phyloP scores from a whole-genome alignment of 1,140 invertebrate genomes.

The Homarus americanus region DNA sequence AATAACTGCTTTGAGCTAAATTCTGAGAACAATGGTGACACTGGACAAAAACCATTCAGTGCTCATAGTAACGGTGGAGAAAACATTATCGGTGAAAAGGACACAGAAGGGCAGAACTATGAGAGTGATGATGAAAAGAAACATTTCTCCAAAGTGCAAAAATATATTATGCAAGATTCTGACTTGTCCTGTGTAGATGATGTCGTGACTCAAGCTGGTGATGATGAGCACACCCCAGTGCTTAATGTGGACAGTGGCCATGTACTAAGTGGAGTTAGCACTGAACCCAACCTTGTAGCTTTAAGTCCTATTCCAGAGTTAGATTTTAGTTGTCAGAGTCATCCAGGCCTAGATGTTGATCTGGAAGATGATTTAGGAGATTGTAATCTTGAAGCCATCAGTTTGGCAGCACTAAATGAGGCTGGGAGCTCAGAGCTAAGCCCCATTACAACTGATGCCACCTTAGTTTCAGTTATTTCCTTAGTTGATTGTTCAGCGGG shows the following conservation, averaged over 20 bases:
- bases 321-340: background rate
- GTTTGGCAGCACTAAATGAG: constrained; percentile 47
- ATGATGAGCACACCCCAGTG: background rate
- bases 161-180: background rate
- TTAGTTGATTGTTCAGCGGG: constrained; percentile 16
- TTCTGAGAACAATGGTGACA: background rate
- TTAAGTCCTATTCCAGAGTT: background rate
- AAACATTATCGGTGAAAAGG: background rate
- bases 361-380: constrained; percentile 40
- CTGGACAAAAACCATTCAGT: background rate
- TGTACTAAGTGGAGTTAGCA: constrained; percentile 55
- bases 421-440: constrained; percentile 64
- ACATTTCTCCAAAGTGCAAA: background rate
- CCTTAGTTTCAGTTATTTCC: background rate
- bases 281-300: constrained; percentile 50
- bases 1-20: background rate
- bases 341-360: constrained; percentile 11
- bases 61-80: background rate
- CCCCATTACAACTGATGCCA: constrained; percentile 28
- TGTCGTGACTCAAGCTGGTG: constrained; percentile 64
- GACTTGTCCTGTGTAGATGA: constrained; percentile 47
- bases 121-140: background rate
- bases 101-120: background rate
- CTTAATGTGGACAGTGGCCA: constrained; percentile 16
- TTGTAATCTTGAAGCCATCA: constrained; percentile 35